A percentile compares a stretch with the other conserved stretches of the same genome.
Conservation (phyloP, 2,888 invertebrate genomes). For the Strigamia transsilvanica region DNA sequence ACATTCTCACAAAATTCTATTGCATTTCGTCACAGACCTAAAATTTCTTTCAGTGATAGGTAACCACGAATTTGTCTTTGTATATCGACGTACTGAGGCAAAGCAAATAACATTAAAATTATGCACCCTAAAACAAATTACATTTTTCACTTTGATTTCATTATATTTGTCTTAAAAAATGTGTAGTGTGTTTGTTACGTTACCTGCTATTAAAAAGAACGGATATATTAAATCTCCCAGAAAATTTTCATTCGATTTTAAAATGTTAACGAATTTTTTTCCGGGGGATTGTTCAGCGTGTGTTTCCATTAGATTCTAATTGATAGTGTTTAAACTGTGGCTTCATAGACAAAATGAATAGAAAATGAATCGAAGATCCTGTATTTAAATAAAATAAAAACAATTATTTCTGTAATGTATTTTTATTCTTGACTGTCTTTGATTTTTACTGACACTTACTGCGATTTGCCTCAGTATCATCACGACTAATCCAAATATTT, state of each 20-base stretch:
- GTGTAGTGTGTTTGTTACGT: too few relatives aligned
- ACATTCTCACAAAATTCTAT: neutral
- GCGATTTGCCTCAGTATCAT: too few relatives aligned
- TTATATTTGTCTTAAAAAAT: too few relatives aligned
- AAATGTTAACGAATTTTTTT: neutral
- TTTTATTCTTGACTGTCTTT: too few relatives aligned
- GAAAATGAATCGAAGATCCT: too few relatives aligned
- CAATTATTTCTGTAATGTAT: too few relatives aligned
- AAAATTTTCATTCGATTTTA: neutral
- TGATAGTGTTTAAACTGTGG: too few relatives aligned
- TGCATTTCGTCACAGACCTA: neutral
- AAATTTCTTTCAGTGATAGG: neutral
- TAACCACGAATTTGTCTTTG: constrained; percentile 37
- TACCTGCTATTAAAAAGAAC: neutral
- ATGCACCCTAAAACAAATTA: neutral
- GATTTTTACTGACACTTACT: too few relatives aligned
- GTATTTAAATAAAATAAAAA: too few relatives aligned
- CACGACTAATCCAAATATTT: too few relatives aligned
- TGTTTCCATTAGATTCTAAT: neutral
- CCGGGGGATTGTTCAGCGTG: neutral
- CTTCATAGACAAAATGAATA: too few relatives aligned
- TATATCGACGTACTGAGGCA: constrained; percentile 31
- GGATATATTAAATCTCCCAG: neutral
- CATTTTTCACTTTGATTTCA: too few relatives aligned
- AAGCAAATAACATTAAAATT: neutral